phyloP scores from a whole-genome alignment of 2,888 invertebrate genomes.

The Epinotia nisella region DNA sequence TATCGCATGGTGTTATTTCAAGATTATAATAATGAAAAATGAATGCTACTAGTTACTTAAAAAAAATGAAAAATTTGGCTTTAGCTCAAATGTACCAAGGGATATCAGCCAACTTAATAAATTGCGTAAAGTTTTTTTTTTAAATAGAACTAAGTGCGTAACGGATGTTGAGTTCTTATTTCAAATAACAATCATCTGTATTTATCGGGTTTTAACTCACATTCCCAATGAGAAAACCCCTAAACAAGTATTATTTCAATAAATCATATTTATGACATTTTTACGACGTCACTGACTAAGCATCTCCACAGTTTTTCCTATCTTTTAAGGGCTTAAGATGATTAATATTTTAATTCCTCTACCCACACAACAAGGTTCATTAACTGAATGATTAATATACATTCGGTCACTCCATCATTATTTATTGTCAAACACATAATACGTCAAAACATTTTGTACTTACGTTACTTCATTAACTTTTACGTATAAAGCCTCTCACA shows the following conservation, averaged over 20 bases:
- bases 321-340: slow-evolving; percentile 7
- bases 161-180: no score
- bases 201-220: background rate
- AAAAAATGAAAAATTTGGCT: no score
- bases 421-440: slow-evolving; percentile 18
- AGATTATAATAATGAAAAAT: background rate
- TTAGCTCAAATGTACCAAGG: no score
- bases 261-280: no score
- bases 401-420: slow-evolving; percentile 3
- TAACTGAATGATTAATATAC: slow-evolving; percentile 24
- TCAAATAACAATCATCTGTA: no score
- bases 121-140: background rate
- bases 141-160: no score
- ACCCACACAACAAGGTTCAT: slow-evolving; percentile 4
- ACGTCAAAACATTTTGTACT: slow-evolving; percentile 16
- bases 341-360: slow-evolving; percentile 15
- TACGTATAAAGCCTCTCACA: background rate
- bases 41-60: no score
- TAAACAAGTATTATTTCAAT: background rate
- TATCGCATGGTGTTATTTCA: background rate
- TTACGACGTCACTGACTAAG: background rate
- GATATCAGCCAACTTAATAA: no score
- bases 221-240: background rate
- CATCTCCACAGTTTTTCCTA: background rate
- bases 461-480: background rate